Base-by-base conservation (phyloP, 1,140 invertebrate genomes). In the Chrysopa pallens region DNA sequence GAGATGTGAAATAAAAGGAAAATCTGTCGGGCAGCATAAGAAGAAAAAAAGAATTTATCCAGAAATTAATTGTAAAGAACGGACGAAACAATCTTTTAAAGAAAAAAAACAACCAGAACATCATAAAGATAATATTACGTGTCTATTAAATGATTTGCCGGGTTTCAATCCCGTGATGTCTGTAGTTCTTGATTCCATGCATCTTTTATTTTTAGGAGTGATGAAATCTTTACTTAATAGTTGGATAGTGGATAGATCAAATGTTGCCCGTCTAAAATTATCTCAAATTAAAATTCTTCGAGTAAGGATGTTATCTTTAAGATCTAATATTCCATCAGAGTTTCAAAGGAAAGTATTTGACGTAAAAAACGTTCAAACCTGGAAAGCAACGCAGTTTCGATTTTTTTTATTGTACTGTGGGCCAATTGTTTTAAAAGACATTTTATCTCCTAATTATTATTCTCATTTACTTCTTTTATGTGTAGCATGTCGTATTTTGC, bases 171-270 rank as follows among this genome's bases (percentile, higher is more conserved):
- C 36, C 8, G 29, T 46, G 4, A 42, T 29, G n/a, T 36, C 31
- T 27, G 42, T 48, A 9, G 31, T 42, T 17, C 35, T 48, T 6
- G 49, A 48, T 36, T 27, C 41, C 1, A 48, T 48, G 49, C 49
- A 50, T 43, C 42, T 50, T 13, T 40, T 48, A 13, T 46, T 44
- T 41, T 17, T 33, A 2, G 43, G 42, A 38, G 42, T 46, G 11
- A 48, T 40, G 39, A 48, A 50, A 46, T 42, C 40, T 39, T 27
- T 50, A 11, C 14, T 50, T 7, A 40, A 43, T 6, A 50, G 40
- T 15, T 50, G 49, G 49, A 40, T 47, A 27, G 12, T 12, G 14
- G 43, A 39, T 38, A 38, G 14, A 29, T 23, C 17, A 23, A 45
- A 14, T 35, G 27, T 23, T 40, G 23, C 43, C 29, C 38, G 39